Evolutionary conservation across 2,113 vertebrate genomes (phyloP).

Genomic region (Neogale vison): DNA sequence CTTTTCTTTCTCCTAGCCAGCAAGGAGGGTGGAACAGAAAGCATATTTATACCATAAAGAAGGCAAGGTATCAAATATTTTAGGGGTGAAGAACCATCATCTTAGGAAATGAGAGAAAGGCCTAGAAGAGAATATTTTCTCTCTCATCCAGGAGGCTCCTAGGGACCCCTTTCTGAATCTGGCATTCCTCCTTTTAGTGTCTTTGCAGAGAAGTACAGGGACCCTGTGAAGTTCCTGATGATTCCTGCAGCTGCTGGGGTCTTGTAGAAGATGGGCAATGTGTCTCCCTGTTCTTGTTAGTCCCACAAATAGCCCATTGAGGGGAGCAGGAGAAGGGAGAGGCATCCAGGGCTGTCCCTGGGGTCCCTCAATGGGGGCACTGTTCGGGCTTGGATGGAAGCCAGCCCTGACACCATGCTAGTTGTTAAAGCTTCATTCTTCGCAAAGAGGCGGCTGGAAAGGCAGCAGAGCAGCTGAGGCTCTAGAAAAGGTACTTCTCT

Average conservation of each 20-base stretch:
- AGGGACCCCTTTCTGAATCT: slow-evolving; percentile 3
- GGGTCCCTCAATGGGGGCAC: slow-evolving; percentile 79
- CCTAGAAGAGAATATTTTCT: neutral
- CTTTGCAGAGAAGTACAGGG: slow-evolving; percentile 41
- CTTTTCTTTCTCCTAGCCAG: neutral
- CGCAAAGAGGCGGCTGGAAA: slow-evolving; percentile 66
- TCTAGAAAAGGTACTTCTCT: slow-evolving; percentile 72
- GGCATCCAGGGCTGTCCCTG: slow-evolving; percentile 63
- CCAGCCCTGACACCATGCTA: slow-evolving; percentile 74
- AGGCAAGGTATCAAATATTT: neutral
- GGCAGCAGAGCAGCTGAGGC: slow-evolving; percentile 75
- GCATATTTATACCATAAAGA: neutral
- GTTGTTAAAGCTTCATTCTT: slow-evolving; percentile 80
- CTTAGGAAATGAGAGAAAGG: neutral
- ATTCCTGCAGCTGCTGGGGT: slow-evolving; percentile 76
- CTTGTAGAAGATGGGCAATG: slow-evolving; percentile 57
- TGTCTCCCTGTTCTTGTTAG: slow-evolving; percentile 66
- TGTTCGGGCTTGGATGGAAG: slow-evolving; percentile 71
- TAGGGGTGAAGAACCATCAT: neutral
- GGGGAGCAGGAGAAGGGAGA: slow-evolving; percentile 69
- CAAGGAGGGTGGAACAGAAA: neutral
- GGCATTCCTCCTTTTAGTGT: neutral
- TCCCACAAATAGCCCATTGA: slow-evolving; percentile 79
- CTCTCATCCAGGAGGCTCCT: neutral
- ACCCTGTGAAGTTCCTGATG: slow-evolving; percentile 23